phyloP scores from a whole-genome alignment of 2,888 invertebrate species.

The Dynastes hyllus region DNA sequence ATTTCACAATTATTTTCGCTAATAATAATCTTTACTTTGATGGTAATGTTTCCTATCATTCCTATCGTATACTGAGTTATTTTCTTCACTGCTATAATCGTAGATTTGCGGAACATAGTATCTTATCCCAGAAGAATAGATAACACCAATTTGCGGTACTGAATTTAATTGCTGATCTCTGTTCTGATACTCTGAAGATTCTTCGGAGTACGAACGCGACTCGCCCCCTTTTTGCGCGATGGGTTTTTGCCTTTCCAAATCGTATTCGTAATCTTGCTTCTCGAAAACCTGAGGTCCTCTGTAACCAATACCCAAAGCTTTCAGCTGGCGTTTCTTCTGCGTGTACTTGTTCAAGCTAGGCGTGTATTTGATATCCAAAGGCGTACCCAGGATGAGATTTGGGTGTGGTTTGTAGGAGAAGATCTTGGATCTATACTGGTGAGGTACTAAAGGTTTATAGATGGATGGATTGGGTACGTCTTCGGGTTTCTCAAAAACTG shows the following conservation, averaged over 20 bases:
- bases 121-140: conserved; percentile 68
- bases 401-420: conserved; percentile 63
- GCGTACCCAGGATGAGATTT: conserved; percentile 66
- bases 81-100: conserved; percentile 59
- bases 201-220: conserved; percentile 38
- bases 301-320: conserved; percentile 64
- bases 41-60: conserved; percentile 64
- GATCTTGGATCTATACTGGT: conserved; percentile 65
- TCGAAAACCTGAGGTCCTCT: conserved; percentile 69
- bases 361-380: conserved; percentile 67
- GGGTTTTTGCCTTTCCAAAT: conserved; percentile 54
- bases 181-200: conserved; percentile 41
- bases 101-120: conserved; percentile 69
- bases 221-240: neutral
- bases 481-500: conserved; percentile 66
- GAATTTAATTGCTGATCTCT: conserved; percentile 52
- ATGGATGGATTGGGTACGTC: conserved; percentile 67
- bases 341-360: conserved; percentile 64
- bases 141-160: conserved; percentile 69
- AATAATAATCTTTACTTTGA: conserved; percentile 43
- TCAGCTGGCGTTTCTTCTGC: conserved; percentile 62
- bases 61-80: conserved; percentile 68
- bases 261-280: conserved; percentile 66
- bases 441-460: conserved; percentile 66
- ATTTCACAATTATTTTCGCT: conserved; percentile 23